Percentiles rank a stretch among this genome's conserved stretches.
Evolutionary conservation across 2,113 vertebrate genomes (phyloP).

Genomic region (Lophura nycthemera): DNA sequence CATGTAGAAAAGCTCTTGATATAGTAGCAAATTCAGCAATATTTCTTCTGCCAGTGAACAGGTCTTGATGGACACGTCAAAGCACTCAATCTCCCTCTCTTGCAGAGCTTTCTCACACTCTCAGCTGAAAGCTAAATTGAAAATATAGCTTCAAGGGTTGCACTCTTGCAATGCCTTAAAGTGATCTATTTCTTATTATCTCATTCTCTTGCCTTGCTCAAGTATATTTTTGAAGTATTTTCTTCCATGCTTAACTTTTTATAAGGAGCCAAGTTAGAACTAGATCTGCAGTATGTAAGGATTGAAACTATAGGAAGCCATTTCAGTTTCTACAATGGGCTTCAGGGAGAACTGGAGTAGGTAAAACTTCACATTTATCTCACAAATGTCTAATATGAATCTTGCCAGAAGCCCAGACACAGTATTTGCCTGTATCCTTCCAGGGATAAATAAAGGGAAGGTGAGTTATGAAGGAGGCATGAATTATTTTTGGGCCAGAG

Average conservation of each 20-base stretch:
- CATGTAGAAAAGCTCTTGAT: neutral
- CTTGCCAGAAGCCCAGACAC: neutral
- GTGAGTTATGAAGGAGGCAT: neutral
- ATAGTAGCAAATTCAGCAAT: neutral
- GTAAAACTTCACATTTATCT: neutral
- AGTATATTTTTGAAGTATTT: conserved; percentile 1
- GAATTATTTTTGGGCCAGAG: neutral
- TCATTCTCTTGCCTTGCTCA: neutral
- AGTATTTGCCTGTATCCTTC: neutral
- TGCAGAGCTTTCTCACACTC: neutral
- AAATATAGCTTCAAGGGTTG: neutral
- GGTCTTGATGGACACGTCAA: neutral
- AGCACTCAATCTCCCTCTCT: conserved; percentile 2
- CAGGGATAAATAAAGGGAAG: neutral
- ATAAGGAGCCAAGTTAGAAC: neutral
- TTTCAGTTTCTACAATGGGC: neutral
- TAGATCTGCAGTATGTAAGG: neutral
- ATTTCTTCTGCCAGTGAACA: neutral
- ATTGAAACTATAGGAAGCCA: neutral
- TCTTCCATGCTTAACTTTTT: neutral
- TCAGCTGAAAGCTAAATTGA: neutral
- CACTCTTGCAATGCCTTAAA: neutral
- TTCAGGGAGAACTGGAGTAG: neutral
- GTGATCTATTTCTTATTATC: conserved; percentile 45
- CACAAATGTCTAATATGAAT: neutral